Conservation (phyloP, 2,888 invertebrate genomes). For the Himalopsyche anomala region DNA sequence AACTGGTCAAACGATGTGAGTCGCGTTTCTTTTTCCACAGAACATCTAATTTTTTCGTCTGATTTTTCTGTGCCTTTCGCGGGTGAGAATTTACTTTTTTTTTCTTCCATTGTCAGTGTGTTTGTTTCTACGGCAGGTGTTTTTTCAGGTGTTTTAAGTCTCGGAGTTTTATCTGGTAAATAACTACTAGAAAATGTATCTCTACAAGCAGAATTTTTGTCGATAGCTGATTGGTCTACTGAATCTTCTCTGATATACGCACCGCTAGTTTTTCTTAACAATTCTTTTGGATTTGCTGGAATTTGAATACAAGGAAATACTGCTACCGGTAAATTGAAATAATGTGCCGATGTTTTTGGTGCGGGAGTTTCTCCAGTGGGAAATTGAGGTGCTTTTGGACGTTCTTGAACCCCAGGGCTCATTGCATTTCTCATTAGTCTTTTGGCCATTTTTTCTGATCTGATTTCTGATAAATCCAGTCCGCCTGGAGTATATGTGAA, state of each 20-base stretch:
- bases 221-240: conserved; percentile 48
- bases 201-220: conserved; percentile 40
- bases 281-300: conserved; percentile 82
- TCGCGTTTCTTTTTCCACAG: conserved; percentile 61
- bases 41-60: conserved; percentile 53
- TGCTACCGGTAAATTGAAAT: conserved; percentile 75
- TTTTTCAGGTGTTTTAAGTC: conserved; percentile 37
- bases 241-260: conserved; percentile 67
- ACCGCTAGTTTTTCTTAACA: conserved; percentile 73
- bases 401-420: conserved; percentile 84
- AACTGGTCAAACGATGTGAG: conserved; percentile 20
- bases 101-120: conserved; percentile 31
- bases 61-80: conserved; percentile 47
- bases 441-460: conserved; percentile 92
- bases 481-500: conserved; percentile 97
- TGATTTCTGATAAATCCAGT: conserved; percentile 92
- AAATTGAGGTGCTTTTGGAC: conserved; percentile 75
- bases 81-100: conserved; percentile 34
- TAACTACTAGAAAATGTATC: neutral
- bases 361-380: conserved; percentile 72
- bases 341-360: conserved; percentile 70
- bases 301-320: conserved; percentile 81
- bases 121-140: conserved; percentile 27
- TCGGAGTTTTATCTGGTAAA: conserved; percentile 31
- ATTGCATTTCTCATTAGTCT: conserved; percentile 78